Percentiles rank a stretch among this genome's conserved stretches.
Conservation (phyloP, 2,113 vertebrate species). For the Pavo muticus region DNA sequence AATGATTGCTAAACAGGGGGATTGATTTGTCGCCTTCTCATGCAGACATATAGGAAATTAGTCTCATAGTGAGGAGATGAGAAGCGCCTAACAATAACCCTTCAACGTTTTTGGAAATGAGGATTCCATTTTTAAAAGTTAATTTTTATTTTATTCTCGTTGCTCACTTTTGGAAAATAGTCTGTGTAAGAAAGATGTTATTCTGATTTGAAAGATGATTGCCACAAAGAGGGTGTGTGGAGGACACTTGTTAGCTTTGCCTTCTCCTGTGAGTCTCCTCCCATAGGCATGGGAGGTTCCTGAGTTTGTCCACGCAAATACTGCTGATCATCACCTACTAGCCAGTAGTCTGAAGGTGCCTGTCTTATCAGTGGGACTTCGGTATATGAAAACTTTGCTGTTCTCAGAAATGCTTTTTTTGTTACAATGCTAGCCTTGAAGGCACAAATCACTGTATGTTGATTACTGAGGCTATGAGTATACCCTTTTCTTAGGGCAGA, state of each 20-base stretch:
- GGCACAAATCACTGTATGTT: neutral
- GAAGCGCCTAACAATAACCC: neutral
- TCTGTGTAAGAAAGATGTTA: neutral
- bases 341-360: neutral
- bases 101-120: slow-evolving; percentile 21
- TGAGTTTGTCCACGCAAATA: neutral
- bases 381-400: neutral
- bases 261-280: neutral
- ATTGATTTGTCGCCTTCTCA: neutral
- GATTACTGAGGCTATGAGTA: neutral
- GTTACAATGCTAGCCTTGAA: neutral
- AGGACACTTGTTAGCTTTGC: neutral
- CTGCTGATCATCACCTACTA: neutral
- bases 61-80: neutral
- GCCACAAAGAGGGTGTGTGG: fast-evolving
- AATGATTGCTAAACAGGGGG: neutral
- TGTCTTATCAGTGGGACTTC: neutral
- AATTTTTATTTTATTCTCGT: neutral
- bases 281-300: fast-evolving
- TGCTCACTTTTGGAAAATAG: slow-evolving; percentile 4
- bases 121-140: neutral
- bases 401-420: neutral
- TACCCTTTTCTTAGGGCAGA: neutral
- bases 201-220: neutral
- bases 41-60: neutral